phyloP scores from a whole-genome alignment of 1,140 invertebrate species.

The Oryctes rhinoceros region DNA sequence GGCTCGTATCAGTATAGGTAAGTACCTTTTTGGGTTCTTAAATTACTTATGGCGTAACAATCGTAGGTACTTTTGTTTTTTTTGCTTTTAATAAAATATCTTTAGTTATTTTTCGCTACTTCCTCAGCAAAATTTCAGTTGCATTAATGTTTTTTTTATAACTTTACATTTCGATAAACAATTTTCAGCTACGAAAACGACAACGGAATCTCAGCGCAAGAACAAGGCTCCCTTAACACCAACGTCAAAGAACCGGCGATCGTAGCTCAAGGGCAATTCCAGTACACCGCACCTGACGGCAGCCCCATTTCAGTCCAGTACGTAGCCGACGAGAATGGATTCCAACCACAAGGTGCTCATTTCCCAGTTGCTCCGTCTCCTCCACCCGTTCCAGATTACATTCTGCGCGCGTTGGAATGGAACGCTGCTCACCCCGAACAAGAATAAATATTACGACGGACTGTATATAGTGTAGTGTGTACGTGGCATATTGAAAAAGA shows the following conservation, averaged over 20 bases:
- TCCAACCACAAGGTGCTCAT: slow-evolving; percentile 63
- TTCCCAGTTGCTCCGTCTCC: slow-evolving; percentile 64
- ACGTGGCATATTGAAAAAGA: neutral
- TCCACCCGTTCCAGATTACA: slow-evolving; percentile 63
- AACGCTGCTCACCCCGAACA: slow-evolving; percentile 56
- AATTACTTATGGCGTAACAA: neutral
- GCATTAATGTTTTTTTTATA: too few species aligned
- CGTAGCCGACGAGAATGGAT: slow-evolving; percentile 67
- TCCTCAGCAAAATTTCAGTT: too few species aligned
- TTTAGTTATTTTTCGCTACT: too few species aligned
- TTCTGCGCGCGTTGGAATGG: slow-evolving; percentile 58
- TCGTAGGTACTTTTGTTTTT: too few species aligned
- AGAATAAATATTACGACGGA: slow-evolving; percentile 21
- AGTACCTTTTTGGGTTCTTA: neutral
- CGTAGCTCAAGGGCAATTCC: slow-evolving; percentile 65
- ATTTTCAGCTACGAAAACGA: slow-evolving; percentile 61
- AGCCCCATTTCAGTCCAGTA: slow-evolving; percentile 64
- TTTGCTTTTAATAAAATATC: too few species aligned
- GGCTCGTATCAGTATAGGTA: slow-evolving; percentile 22
- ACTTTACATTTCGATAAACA: too few species aligned
- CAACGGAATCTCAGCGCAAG: slow-evolving; percentile 64
- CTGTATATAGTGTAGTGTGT: slow-evolving; percentile 16
- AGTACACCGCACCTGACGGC: slow-evolving; percentile 66
- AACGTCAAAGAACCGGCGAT: slow-evolving; percentile 67
- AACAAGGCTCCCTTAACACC: slow-evolving; percentile 62